Evolutionary conservation across 2,113 vertebrate genomes (phyloP).

Genomic region (Lepus americanus): DNA sequence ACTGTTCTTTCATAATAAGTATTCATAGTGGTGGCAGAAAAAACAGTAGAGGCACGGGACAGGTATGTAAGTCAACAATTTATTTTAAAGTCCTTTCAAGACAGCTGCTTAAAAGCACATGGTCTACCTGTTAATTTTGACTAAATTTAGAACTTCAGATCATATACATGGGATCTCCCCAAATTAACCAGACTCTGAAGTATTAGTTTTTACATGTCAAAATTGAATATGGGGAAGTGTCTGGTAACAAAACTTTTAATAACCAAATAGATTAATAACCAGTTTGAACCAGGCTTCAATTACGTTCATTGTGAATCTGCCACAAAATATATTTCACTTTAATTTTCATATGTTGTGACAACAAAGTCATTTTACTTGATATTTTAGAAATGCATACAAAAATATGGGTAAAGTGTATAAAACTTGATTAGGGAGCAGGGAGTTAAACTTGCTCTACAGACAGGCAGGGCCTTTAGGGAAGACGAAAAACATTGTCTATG

Average conservation of each 20-base stretch:
- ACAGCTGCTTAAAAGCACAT: not conserved
- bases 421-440: not conserved
- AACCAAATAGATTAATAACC: not conserved
- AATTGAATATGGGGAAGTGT: not conserved
- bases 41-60: not conserved
- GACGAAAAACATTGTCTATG: not conserved
- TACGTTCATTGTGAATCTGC: not conserved
- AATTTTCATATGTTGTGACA: not conserved
- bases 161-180: not conserved
- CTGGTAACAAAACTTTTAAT: not conserved
- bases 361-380: not conserved
- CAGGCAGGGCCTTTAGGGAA: not conserved
- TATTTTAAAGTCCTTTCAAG: not conserved
- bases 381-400: not conserved
- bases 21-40: not conserved
- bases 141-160: not conserved
- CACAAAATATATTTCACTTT: not conserved
- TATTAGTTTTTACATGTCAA: not conserved
- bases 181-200: constrained; percentile 10
- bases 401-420: not conserved
- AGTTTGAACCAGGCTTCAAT: constrained; percentile 7
- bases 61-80: not conserved
- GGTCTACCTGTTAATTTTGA: not conserved
- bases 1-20: not conserved
- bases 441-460: not conserved